A percentile compares a stretch with the other conserved stretches of the same genome.
Conservation (phyloP, 2,113 vertebrate genomes). For the Patagioenas fasciata region DNA sequence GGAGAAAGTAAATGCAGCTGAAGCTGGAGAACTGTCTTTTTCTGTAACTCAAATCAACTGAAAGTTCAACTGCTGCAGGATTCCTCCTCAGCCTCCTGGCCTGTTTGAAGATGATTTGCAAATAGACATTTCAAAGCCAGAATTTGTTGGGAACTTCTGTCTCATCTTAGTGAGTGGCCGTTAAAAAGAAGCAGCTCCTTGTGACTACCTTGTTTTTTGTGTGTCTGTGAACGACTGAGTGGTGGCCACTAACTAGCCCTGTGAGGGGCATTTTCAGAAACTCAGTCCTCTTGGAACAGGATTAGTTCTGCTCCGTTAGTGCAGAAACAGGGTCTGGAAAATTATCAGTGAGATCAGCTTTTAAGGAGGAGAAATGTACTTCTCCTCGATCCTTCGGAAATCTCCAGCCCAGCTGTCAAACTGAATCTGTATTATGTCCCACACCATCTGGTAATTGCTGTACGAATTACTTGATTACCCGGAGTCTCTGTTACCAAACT, state of each 20-base stretch:
- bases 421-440: background rate
- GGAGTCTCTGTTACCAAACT: background rate
- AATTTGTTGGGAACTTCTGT: background rate
- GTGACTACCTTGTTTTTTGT: background rate
- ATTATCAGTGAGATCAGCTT: background rate
- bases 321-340: background rate
- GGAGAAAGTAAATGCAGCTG: background rate
- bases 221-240: background rate
- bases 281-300: background rate
- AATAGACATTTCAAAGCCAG: background rate
- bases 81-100: background rate
- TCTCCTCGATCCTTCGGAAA: background rate
- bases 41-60: background rate
- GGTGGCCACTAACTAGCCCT: background rate
- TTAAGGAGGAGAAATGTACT: background rate
- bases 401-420: background rate
- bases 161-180: background rate
- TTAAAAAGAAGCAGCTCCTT: background rate
- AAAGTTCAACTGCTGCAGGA: background rate
- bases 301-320: conserved; percentile 4
- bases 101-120: background rate
- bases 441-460: background rate
- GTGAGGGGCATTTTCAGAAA: background rate
- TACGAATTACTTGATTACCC: background rate
- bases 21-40: background rate